Base-by-base conservation (phyloP, 1,140 invertebrate species). In the Ephestia elutella region DNA sequence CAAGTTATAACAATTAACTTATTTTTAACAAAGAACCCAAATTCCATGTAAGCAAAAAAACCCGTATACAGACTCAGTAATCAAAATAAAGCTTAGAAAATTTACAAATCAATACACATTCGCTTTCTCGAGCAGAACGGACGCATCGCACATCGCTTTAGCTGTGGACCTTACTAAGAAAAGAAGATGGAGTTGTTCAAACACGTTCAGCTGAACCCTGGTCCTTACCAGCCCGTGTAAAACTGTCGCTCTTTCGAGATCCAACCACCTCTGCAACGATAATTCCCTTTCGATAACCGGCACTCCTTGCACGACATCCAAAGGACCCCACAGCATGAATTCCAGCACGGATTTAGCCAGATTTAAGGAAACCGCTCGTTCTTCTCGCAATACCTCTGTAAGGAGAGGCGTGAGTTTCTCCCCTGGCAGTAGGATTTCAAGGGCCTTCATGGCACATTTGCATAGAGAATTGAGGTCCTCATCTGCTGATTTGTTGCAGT, bases 321-420 rank as follows among this genome's bases (percentile, higher is more conserved):
- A 91, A 0, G 95, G 95, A 2, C 95, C 95, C 95, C 95, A 97
- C 1, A 97, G 84, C 61, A 94, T 94, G 70, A 95, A 95, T 74
- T 96, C 95, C 21, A 96, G 77, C 0, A 96, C 90, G 0, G 94
- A 92, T 81, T 96, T 96, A 0, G 92, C 92, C 78, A 91, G 90
- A 38, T 90, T 91, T 20, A 96, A 75, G 1, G 93, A 94, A 25
- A 93, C 91, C 0, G 94, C 92, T 20, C 93, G 90, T 74, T 95
- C 94, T 73, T 94, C 92, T 63, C 90, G 89, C 15, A 95, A 77
- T 9, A 95, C 80, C 68, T 93, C 92, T 64, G 91, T 91, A n/a
- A 95, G 84, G 1, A 95, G 86, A 0, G 92, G 91, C 0, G 90
- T 91, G 2, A 95, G 88, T 69, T 92, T 92, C 57, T 90, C 91